Evolutionary conservation across 1,140 invertebrate genomes (phyloP).

Genomic region (Euura saliciscinereae): DNA sequence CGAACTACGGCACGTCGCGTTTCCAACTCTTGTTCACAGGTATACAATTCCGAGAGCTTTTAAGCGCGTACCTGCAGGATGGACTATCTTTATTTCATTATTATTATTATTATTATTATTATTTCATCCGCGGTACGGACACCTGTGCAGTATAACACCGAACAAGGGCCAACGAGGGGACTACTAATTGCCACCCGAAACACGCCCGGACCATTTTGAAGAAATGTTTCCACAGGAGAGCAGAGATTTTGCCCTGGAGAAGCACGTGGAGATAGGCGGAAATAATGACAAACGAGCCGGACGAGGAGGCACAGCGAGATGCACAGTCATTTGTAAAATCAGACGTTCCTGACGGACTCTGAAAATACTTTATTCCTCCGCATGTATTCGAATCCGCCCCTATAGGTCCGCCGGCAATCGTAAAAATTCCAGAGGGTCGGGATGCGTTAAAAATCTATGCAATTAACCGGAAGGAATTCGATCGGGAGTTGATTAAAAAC

Average conservation of each 20-base stretch:
- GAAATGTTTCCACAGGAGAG: not conserved
- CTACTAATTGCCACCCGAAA: not conserved
- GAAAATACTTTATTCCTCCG: not conserved
- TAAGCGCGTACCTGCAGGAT: no score
- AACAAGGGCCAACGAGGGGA: no score
- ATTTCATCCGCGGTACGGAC: no score
- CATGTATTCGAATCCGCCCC: slow-evolving; percentile 3
- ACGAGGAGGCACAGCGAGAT: not conserved
- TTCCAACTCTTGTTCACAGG: not conserved
- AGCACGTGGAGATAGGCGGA: no score
- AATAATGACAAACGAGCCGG: not conserved
- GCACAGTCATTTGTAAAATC: not conserved
- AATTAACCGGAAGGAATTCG: slow-evolving; percentile 56
- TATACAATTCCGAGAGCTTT: no score
- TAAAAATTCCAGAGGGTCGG: slow-evolving; percentile 48
- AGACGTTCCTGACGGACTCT: not conserved
- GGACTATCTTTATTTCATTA: no score
- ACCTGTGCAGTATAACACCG: no score
- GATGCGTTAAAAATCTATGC: slow-evolving; percentile 52
- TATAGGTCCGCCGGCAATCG: slow-evolving; percentile 2
- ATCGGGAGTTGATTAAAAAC: slow-evolving; percentile 55
- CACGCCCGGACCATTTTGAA: not conserved
- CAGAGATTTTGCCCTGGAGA: no score
- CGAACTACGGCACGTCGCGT: slow-evolving; percentile 6
- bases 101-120: no score